phyloP scores from a whole-genome alignment of 2,113 vertebrate genomes.

The Zingel zingel region DNA sequence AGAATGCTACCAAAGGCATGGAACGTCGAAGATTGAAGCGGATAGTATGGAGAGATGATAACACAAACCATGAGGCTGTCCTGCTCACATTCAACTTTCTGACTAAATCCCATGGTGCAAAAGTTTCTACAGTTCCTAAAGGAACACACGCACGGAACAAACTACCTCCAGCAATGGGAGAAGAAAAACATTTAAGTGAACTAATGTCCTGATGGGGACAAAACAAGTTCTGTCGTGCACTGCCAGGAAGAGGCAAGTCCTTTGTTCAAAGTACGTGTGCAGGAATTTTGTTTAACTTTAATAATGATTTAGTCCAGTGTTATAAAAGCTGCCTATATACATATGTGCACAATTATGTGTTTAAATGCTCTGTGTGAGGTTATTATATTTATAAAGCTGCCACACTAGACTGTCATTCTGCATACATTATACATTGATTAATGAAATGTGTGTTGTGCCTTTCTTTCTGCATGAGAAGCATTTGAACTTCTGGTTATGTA shows the following conservation, averaged over 20 bases:
- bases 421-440: neutral
- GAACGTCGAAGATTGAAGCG: no score
- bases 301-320: neutral
- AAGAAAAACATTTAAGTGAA: no score
- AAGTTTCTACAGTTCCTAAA: no score
- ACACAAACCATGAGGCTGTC: no score
- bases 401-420: neutral
- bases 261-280: conserved; percentile 21
- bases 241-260: conserved; percentile 18
- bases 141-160: no score
- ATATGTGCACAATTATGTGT: neutral
- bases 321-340: neutral
- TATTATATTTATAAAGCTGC: conserved; percentile 12
- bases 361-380: neutral
- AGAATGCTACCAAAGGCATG: no score
- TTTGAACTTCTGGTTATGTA: conserved; percentile 45
- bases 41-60: no score
- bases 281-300: conserved; percentile 13
- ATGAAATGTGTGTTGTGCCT: conserved; percentile 5
- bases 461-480: conserved; percentile 43
- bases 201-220: no score
- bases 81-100: no score
- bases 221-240: conserved; percentile 7
- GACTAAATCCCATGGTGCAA: no score
- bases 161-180: no score